Evolutionary conservation across 2,797 vertebrate genomes (phyloP), one percentile per base, ranked within the genome.

Genomic region (Gila robusta): DNA sequence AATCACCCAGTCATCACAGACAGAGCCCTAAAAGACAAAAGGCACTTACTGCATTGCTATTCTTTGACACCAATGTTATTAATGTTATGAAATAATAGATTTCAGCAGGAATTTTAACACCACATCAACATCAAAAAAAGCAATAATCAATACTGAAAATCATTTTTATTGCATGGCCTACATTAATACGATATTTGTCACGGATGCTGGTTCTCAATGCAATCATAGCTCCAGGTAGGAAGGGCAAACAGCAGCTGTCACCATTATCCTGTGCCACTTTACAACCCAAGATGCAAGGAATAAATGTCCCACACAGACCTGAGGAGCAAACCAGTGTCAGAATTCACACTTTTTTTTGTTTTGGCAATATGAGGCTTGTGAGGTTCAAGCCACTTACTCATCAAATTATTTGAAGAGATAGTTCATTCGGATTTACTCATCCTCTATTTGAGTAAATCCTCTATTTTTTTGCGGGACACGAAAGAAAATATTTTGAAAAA

Each of bases 1-100:
- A 79, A 95, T 74, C 1, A 94, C 7, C 96, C 96, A 96, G 91
- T 96, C 95, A 8, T 94, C 93, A 89, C 95, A 96, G 91, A 96
- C 93, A 0, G 95, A 94, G n/a, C 96, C 96, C 81, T 41, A 28
- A 73, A 85, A 81, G 2, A 72, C 8, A 49, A 8, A 79, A 41
- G 10, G 5, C 21, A 54, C 4, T 67, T n/a, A 77, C 26, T 69
- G 3, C 21, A 70, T 6, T 83, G 64, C 28, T 52, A 23, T 5
- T 54, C 39, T 47, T 66, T 52, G 16, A 70, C 28, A 37, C 6
- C 5, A 16, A 47, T 16, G 32, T n/a, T 9, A 41, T 52, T 17
- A 5, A 47, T 47, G 32, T n/a, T 9, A 41, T 41, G 35, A 59
- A 17, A 59, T n/a, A 1, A 6, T 47, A 39, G n/a, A 47, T 79